Conservation (phyloP, 2,888 invertebrate genomes). For the Drosophila tanythrix region DNA sequence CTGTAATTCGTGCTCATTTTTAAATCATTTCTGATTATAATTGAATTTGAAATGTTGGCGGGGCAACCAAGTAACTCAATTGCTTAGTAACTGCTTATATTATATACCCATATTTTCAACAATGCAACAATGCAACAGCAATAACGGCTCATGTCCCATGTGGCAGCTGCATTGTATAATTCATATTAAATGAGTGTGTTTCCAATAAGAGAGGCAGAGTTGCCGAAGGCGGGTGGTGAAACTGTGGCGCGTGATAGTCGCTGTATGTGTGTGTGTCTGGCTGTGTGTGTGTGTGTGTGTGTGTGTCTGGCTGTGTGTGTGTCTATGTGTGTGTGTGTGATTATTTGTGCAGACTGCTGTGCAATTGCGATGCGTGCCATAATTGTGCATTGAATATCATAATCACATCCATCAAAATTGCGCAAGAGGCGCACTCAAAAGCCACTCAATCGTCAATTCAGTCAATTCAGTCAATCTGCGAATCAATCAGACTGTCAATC, state of each 20-base stretch:
- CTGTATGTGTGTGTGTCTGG: background rate
- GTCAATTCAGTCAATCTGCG: slow-evolving; percentile 14
- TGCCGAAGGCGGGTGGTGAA: background rate
- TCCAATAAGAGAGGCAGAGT: background rate
- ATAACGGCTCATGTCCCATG: background rate
- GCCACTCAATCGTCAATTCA: slow-evolving; percentile 30
- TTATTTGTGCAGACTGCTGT: background rate
- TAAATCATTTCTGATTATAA: slow-evolving; percentile 67
- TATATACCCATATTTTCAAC: background rate
- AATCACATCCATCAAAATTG: slow-evolving; percentile 63
- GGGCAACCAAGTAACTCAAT: slow-evolving; percentile 6
- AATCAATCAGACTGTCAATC: slow-evolving; percentile 20
- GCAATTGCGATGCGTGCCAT: slow-evolving; percentile 39
- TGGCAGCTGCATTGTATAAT: slow-evolving; percentile 5
- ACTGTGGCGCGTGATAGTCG: slow-evolving; percentile 3
- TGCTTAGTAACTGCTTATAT: background rate
- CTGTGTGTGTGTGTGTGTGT: background rate
- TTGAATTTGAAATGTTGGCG: slow-evolving; percentile 30
- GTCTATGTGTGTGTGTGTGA: background rate
- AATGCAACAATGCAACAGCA: slow-evolving; percentile 13
- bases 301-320: background rate
- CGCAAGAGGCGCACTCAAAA: slow-evolving; percentile 38
- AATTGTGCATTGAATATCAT: slow-evolving; percentile 77
- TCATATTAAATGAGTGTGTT: background rate
- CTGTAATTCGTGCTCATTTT: slow-evolving; percentile 43